Evolutionary conservation across 2,797 vertebrate species (phyloP).

Genomic region (Sebastes aleutianus): DNA sequence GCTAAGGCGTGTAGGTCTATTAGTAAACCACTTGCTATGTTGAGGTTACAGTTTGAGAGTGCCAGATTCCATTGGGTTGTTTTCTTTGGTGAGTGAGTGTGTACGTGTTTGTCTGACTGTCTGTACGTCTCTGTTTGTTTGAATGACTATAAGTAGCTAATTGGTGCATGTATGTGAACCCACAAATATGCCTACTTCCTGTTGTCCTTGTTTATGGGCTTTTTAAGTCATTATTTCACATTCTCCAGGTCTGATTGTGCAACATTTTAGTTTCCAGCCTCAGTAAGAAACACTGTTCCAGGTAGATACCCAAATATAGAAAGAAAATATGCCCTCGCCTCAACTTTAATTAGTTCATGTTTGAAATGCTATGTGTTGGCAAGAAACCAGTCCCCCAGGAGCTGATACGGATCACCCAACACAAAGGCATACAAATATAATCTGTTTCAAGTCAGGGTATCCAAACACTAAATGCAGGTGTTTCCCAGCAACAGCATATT

Average conservation of each 20-base stretch:
- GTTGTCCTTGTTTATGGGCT: conserved; percentile 23
- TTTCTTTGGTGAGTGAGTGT: conserved; percentile 61
- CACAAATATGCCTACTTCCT: conserved; percentile 28
- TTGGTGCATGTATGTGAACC: conserved; percentile 39
- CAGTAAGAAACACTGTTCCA: conserved; percentile 15
- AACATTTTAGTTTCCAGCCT: conserved; percentile 51
- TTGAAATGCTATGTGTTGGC: conserved; percentile 46
- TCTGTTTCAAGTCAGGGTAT: conserved; percentile 46
- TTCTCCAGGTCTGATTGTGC: conserved; percentile 35
- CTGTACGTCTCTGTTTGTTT: conserved; percentile 33
- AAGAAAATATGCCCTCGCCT: conserved; percentile 18
- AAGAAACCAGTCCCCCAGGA: conserved; percentile 29
- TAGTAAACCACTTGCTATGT: conserved; percentile 75
- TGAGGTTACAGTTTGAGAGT: conserved; percentile 61
- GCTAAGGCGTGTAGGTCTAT: conserved; percentile 70
- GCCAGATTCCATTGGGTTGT: conserved; percentile 69
- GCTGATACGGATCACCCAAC: conserved; percentile 21
- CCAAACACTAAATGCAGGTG: conserved; percentile 51
- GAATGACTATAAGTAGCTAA: conserved; percentile 47
- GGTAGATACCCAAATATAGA: conserved; percentile 44
- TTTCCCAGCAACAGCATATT: conserved; percentile 63
- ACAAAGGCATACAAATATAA: conserved; percentile 45
- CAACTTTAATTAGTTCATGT: conserved; percentile 44
- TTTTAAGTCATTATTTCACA: conserved; percentile 6
- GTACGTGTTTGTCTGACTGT: conserved; percentile 47